Percentiles rank a stretch among this genome's conserved stretches.
Evolutionary conservation across 2,797 vertebrate species (phyloP).

Genomic region (Rhinogobio ventralis): DNA sequence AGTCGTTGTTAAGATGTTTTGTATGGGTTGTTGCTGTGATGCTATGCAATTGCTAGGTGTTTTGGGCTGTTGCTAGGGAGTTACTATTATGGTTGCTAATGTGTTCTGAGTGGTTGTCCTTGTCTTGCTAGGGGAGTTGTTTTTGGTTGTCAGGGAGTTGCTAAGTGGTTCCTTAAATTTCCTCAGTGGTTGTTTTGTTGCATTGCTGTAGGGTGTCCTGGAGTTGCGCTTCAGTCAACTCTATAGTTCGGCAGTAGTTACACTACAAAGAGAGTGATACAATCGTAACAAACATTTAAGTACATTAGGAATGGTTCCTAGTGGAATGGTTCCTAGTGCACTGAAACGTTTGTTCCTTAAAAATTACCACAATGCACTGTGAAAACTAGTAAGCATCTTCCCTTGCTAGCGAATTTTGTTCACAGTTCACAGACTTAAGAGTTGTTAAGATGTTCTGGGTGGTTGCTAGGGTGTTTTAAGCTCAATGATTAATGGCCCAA

Average conservation of each 20-base stretch:
- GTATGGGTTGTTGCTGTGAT: not conserved
- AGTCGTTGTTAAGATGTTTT: not conserved
- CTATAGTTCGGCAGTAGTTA: not conserved
- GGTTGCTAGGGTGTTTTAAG: constrained; percentile 53
- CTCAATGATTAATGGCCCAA: not conserved
- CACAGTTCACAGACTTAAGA: not conserved
- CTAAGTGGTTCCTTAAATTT: not conserved
- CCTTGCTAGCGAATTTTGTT: not conserved
- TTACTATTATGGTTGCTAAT: not conserved
- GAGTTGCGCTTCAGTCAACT: not conserved
- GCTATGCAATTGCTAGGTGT: not conserved
- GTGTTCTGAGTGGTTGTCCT: constrained; percentile 1
- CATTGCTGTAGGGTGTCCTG: not conserved
- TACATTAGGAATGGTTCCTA: too few species aligned
- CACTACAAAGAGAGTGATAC: not conserved
- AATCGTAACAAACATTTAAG: not conserved
- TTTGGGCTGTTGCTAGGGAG: not conserved
- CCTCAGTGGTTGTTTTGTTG: not conserved
- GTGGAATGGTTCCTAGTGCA: not conserved
- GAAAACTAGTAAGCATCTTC: not conserved
- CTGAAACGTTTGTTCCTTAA: not conserved
- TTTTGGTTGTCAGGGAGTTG: not conserved
- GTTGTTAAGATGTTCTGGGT: constrained; percentile 48
- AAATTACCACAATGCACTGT: not conserved
- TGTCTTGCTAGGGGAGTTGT: constrained; percentile 54